Conservation (phyloP, 2,888 invertebrate species). For the Perithous albicinctus region DNA sequence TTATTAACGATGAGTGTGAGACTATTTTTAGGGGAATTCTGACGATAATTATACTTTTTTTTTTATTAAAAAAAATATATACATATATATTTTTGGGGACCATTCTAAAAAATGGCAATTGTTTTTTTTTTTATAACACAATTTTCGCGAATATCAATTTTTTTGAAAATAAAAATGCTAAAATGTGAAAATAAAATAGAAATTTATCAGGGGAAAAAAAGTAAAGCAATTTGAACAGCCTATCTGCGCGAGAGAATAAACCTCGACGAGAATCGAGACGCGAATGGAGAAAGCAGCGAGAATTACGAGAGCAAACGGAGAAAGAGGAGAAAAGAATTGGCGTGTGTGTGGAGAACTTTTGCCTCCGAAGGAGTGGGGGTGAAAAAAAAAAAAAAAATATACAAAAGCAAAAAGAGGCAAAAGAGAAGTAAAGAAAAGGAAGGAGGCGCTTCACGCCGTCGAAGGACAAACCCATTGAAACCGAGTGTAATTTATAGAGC, state of each 20-base stretch:
- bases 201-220: neutral
- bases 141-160: no score
- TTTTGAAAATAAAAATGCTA: no score
- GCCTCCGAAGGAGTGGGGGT: no score
- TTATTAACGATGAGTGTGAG: neutral
- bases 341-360: no score
- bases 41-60: neutral
- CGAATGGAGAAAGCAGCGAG: constrained; percentile 28
- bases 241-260: neutral
- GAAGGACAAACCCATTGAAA: constrained; percentile 75
- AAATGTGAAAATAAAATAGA: neutral
- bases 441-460: constrained; percentile 7
- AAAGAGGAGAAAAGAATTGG: neutral
- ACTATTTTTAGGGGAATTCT: neutral
- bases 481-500: constrained; percentile 68
- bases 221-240: constrained; percentile 6
- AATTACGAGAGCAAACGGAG: constrained; percentile 3
- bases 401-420: constrained; percentile 56
- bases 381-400: no score
- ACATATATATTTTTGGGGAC: no score
- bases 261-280: neutral
- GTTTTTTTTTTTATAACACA: no score
- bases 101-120: no score
- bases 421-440: constrained; percentile 16
- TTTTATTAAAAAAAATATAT: neutral